Percentiles rank a stretch among this genome's conserved stretches.
Conservation (phyloP, 2,888 invertebrate species). For the Dendrolimus houi region DNA sequence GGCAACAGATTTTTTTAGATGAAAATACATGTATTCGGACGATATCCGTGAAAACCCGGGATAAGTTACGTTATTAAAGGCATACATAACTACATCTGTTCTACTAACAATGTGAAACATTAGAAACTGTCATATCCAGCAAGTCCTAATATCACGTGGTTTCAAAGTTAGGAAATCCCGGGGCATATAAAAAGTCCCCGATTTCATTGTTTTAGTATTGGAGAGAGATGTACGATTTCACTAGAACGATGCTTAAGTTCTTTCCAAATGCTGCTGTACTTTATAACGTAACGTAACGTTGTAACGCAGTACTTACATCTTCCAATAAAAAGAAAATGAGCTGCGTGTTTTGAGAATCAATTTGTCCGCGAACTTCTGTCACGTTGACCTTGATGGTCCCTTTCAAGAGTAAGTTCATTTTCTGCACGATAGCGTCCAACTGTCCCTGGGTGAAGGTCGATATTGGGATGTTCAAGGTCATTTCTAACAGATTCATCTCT, state of each 20-base stretch:
- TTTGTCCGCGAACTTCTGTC: conserved; percentile 75
- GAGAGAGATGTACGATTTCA: no score
- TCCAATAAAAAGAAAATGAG: conserved; percentile 82
- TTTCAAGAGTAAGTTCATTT: conserved; percentile 86
- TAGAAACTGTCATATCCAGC: no score
- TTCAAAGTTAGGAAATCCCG: neutral
- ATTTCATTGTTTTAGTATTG: neutral
- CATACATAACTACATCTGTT: no score
- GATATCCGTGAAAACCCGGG: no score
- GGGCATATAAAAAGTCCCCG: no score
- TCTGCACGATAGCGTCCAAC: conserved; percentile 85
- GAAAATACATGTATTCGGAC: no score
- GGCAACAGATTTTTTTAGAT: no score
- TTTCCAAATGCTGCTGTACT: no score
- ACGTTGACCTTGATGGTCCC: conserved; percentile 82
- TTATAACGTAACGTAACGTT: no score
- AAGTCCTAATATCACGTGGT: neutral
- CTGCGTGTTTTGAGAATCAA: conserved; percentile 78
- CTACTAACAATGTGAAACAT: no score
- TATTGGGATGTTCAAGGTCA: conserved; percentile 87
- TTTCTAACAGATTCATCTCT: conserved; percentile 85
- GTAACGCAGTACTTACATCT: conserved; percentile 45
- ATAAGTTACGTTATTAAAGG: no score
- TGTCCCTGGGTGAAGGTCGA: conserved; percentile 73
- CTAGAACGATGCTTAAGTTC: no score